A percentile compares a stretch with the other conserved stretches of the same genome.
Conservation (phyloP, 2,113 vertebrate genomes). For the Ciconia maguari region DNA sequence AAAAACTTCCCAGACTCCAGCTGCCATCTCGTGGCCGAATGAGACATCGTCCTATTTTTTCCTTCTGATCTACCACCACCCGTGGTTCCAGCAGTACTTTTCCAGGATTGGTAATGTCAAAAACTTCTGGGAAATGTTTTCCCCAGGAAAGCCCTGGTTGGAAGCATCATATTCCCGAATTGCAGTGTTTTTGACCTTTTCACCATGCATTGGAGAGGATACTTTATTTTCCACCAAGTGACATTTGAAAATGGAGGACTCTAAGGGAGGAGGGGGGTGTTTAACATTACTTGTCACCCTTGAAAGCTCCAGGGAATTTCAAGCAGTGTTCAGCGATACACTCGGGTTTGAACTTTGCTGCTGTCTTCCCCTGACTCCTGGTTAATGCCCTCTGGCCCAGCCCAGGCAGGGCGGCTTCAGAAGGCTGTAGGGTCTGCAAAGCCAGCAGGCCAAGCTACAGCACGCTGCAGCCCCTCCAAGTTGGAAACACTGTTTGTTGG, state of each 20-base stretch:
- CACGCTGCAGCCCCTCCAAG: rapidly evolving
- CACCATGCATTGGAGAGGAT: not conserved
- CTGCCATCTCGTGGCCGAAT: constrained; percentile 51
- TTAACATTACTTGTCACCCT: not conserved
- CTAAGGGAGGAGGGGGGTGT: rapidly evolving
- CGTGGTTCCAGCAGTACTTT: not conserved
- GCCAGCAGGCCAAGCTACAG: not conserved
- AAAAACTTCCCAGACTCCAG: constrained; percentile 29
- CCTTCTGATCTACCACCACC: not conserved
- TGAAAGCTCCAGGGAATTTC: not conserved
- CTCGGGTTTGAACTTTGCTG: not conserved
- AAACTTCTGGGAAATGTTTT: not conserved
- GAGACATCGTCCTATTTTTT: not conserved
- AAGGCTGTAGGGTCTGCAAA: not conserved
- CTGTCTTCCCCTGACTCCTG: not conserved
- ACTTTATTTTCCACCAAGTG: not conserved
- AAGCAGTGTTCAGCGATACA: not conserved
- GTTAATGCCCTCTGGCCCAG: not conserved
- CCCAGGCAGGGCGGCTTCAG: not conserved
- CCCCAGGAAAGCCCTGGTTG: not conserved
- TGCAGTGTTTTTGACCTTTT: not conserved
- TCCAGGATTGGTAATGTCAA: not conserved
- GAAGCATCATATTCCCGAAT: not conserved
- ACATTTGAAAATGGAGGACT: not conserved
- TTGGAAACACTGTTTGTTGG: not conserved